These are phyloP conservation scores for Neoaliturus tenellus DNA, from an alignment of 2,888 invertebrate genomes.

Conservation along the genomic window DNA sequence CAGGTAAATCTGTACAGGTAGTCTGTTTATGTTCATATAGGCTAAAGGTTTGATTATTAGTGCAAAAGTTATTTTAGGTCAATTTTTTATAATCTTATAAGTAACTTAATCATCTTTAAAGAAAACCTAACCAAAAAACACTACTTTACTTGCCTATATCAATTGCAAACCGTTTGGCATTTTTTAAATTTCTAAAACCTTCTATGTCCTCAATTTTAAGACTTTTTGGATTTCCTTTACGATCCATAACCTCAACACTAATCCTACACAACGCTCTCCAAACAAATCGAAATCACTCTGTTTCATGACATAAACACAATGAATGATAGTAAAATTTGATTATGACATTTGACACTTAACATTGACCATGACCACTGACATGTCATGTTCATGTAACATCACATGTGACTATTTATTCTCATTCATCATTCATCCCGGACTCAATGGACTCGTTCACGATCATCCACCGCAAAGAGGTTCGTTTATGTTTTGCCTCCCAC, in stretches of 20 bases:
- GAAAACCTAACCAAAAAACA: slow-evolving; percentile 43
- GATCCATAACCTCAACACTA: slow-evolving; percentile 61
- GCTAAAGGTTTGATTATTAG: too few relatives aligned
- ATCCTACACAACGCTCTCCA: not conserved
- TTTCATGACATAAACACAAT: not conserved
- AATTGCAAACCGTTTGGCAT: slow-evolving; percentile 80
- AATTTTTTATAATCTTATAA: too few relatives aligned
- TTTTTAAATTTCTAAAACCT: slow-evolving; percentile 79
- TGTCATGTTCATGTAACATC: not conserved
- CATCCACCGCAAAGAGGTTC: too few relatives aligned
- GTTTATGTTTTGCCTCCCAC: too few relatives aligned
- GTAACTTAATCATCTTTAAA: too few relatives aligned
- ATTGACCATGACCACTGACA: not conserved
- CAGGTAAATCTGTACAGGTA: too few relatives aligned
- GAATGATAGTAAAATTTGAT: too few relatives aligned
- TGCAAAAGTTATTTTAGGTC: too few relatives aligned
- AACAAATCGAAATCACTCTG: not conserved
- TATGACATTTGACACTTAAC: too few relatives aligned
- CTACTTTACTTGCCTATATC: slow-evolving; percentile 77
- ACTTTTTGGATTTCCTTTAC: slow-evolving; percentile 71
- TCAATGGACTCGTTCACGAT: too few relatives aligned
- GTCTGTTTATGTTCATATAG: too few relatives aligned
- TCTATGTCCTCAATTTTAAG: slow-evolving; percentile 75
- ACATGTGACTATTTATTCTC: not conserved
- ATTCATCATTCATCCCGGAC: too few relatives aligned